Conservation (phyloP, 2,113 vertebrate genomes). For the Tretioscincus oriximinensis region DNA sequence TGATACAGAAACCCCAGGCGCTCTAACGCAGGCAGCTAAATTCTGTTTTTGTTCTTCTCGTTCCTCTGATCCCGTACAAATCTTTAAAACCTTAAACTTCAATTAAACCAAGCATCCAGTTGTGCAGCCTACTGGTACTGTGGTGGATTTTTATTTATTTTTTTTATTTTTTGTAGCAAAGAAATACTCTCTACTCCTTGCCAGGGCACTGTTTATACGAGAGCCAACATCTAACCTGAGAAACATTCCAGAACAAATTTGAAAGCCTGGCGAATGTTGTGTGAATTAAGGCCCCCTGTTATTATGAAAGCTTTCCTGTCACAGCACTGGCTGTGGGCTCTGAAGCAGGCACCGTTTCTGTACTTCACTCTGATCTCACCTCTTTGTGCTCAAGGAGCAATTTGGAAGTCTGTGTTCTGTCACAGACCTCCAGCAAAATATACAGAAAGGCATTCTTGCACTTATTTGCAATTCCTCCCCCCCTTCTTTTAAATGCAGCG, state of each 20-base stretch:
- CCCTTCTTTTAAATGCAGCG: slow-evolving; percentile 39
- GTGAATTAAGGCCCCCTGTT: slow-evolving; percentile 27
- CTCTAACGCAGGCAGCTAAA: not conserved
- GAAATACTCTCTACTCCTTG: not conserved
- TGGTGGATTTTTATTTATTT: too few species aligned
- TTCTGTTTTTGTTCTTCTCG: not conserved
- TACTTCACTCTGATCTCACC: slow-evolving; percentile 22
- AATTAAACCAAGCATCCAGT: not conserved
- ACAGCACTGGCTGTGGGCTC: slow-evolving; percentile 38
- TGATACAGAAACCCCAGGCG: too few species aligned
- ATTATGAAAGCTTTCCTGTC: slow-evolving; percentile 24
- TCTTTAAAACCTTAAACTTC: not conserved
- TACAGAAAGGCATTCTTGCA: slow-evolving; percentile 27
- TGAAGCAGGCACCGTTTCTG: slow-evolving; percentile 36
- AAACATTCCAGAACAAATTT: slow-evolving; percentile 30
- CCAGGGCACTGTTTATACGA: not conserved
- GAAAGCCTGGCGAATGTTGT: not conserved
- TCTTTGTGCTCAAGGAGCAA: slow-evolving; percentile 47
- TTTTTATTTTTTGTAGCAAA: not conserved
- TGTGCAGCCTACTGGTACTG: not conserved
- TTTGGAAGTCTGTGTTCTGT: slow-evolving; percentile 51
- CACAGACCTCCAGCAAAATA: slow-evolving; percentile 41
- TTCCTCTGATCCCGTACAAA: not conserved
- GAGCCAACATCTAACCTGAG: slow-evolving; percentile 1
- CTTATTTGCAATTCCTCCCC: too few species aligned